A percentile compares a stretch with the other conserved stretches of the same genome.
Evolutionary conservation across 2,888 invertebrate species (phyloP).

Genomic region (Villa cingulata): DNA sequence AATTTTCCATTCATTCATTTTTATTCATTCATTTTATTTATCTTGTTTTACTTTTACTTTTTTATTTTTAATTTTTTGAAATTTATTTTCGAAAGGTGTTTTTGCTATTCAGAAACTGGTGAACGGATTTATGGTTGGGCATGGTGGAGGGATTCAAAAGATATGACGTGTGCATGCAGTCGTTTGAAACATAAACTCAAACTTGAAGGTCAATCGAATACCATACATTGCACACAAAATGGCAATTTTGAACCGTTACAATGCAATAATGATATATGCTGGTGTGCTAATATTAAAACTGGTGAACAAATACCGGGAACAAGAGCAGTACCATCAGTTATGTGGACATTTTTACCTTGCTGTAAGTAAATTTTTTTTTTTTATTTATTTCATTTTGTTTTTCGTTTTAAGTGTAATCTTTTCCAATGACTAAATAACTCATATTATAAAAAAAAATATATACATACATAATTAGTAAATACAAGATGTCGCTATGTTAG

Average conservation of each 20-base stretch:
- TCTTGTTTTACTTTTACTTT: too few species aligned
- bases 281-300: constrained; percentile 50
- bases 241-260: constrained; percentile 57
- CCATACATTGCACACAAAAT: constrained; percentile 47
- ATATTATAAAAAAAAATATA: too few species aligned
- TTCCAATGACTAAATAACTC: too few species aligned
- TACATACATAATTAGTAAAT: too few species aligned
- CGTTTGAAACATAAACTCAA: constrained; percentile 41
- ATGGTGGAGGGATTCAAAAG: constrained; percentile 41
- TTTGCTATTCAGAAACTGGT: constrained; percentile 47
- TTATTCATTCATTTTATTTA: too few species aligned
- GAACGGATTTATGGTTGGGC: constrained; percentile 52
- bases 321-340: constrained; percentile 42
- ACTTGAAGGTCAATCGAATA: constrained; percentile 34
- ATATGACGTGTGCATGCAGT: constrained; percentile 51
- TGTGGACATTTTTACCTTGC: constrained; percentile 48
- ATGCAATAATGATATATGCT: constrained; percentile 52
- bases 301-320: constrained; percentile 41
- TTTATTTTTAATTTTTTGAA: too few species aligned
- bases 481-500: too few species aligned
- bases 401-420: too few species aligned
- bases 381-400: background rate
- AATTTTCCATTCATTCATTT: too few species aligned
- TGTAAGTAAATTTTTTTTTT: constrained; percentile 38
- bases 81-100: too few species aligned